Evolutionary conservation across 2,797 vertebrate species (phyloP).

Genomic region (Pangasius larnaudii): DNA sequence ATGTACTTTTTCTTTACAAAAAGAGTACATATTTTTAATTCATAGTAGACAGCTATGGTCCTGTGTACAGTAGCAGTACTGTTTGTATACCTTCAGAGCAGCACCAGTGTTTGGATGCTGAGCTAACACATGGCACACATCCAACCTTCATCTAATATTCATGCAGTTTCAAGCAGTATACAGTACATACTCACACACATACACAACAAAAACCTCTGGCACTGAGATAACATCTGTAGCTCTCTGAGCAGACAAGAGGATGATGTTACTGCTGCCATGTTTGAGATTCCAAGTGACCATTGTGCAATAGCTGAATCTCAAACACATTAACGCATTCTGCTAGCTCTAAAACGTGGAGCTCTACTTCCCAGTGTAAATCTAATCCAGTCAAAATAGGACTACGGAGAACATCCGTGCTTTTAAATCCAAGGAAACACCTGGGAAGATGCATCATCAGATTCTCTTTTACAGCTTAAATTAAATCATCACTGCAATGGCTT

Average conservation of each 20-base stretch:
- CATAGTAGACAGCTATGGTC: background rate
- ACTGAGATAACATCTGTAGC: slow-evolving; percentile 29
- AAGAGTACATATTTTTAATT: too few species aligned
- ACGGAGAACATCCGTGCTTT: background rate
- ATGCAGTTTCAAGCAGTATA: slow-evolving; percentile 37
- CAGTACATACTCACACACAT: background rate
- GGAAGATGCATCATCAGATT: background rate
- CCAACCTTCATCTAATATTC: slow-evolving; percentile 38
- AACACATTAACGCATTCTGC: background rate
- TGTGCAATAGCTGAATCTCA: slow-evolving; percentile 20
- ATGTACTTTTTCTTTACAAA: too few species aligned
- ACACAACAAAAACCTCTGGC: slow-evolving; percentile 16
- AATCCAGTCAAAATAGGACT: background rate
- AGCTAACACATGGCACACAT: slow-evolving; percentile 39
- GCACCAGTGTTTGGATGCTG: slow-evolving; percentile 47
- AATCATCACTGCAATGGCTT: background rate
- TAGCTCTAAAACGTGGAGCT: background rate
- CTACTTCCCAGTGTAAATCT: background rate
- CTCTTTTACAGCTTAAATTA: background rate
- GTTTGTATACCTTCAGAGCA: slow-evolving; percentile 55
- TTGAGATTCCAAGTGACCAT: slow-evolving; percentile 21
- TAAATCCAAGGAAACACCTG: background rate
- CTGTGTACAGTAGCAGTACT: slow-evolving; percentile 38
- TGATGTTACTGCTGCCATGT: background rate
- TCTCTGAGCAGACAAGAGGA: background rate